Conservation (phyloP, 2,888 invertebrate species). For the Octodonta nipae region DNA sequence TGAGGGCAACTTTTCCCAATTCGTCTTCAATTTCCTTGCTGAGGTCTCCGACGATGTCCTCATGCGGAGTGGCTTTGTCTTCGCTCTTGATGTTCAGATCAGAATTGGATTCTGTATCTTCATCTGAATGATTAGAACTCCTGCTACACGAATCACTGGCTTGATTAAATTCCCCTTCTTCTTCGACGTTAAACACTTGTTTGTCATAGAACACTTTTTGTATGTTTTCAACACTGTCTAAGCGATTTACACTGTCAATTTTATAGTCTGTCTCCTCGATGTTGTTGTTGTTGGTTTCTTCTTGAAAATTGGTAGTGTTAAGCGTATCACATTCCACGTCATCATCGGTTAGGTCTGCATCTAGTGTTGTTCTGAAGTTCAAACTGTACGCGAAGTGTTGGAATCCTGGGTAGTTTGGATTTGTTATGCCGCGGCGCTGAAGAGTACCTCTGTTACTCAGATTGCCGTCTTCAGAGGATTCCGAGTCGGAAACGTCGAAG, state of each 20-base stretch:
- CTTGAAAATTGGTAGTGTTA: constrained; percentile 30
- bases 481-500: constrained; percentile 43
- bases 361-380: constrained; percentile 33
- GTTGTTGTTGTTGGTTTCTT: constrained; percentile 33
- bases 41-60: constrained; percentile 39
- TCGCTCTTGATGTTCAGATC: constrained; percentile 22
- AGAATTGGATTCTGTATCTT: constrained; percentile 24
- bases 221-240: constrained; percentile 39
- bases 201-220: constrained; percentile 45
- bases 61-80: constrained; percentile 14
- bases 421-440: constrained; percentile 49
- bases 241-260: constrained; percentile 39
- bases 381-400: constrained; percentile 66
- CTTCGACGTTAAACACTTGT: constrained; percentile 40
- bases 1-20: constrained; percentile 33
- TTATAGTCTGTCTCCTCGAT: constrained; percentile 26
- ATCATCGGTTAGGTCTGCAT: constrained; percentile 37
- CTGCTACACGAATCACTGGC: constrained; percentile 19
- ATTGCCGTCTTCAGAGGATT: constrained; percentile 34
- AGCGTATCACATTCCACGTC: constrained; percentile 35
- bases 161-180: constrained; percentile 12
- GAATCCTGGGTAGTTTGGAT: constrained; percentile 74
- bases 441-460: constrained; percentile 31
- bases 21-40: constrained; percentile 47
- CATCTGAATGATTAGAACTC: constrained; percentile 24